phyloP scores from a whole-genome alignment of 2,113 vertebrate species.

The Thinocorus orbignyianus region DNA sequence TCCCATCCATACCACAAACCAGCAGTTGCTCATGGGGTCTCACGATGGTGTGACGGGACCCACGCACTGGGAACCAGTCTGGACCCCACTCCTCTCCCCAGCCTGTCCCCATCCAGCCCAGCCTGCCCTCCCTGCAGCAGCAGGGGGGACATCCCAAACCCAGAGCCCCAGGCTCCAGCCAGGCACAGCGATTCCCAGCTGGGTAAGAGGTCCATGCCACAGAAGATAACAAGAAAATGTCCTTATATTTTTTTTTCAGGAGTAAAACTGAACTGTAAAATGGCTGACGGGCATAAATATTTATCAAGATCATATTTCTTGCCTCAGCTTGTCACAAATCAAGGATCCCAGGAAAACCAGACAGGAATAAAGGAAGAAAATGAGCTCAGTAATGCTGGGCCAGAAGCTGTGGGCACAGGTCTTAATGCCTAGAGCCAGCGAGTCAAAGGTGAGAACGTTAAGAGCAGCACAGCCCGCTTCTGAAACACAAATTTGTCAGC shows the following conservation, averaged over 20 bases:
- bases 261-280: neutral
- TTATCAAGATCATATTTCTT: neutral
- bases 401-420: fast-evolving
- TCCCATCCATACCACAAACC: neutral
- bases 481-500: neutral
- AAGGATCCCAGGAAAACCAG: neutral
- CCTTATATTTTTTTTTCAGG: neutral
- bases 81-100: neutral
- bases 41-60: fast-evolving
- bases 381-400: neutral
- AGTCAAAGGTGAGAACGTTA: neutral
- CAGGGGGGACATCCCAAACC: neutral
- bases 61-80: neutral
- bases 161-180: neutral
- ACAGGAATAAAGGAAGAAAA: neutral
- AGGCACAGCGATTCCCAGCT: fast-evolving
- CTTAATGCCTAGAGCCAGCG: fast-evolving
- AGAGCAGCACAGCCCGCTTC: neutral
- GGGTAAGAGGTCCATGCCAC: fast-evolving
- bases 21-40: fast-evolving
- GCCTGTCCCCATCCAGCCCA: fast-evolving
- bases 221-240: neutral
- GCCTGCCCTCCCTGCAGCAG: neutral
- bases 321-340: neutral
- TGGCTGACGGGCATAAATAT: constrained; percentile 46